These are phyloP conservation scores for Rotaria macrura DNA, from an alignment of 2,888 invertebrate species.

Conservation along the genomic window DNA sequence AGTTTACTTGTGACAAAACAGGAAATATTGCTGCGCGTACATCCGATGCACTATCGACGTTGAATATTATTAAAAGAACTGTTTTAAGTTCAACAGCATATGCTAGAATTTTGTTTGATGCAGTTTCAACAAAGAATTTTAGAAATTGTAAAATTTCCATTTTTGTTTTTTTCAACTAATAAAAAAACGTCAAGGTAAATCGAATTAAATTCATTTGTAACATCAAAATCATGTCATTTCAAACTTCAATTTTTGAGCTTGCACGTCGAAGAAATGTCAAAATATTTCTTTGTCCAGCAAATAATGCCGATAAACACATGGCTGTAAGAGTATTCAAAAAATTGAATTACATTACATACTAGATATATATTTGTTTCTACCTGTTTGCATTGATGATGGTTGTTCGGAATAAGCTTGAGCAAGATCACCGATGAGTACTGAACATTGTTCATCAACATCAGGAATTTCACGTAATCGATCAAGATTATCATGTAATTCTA, in stretches of 20 bases:
- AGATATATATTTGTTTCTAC: neutral
- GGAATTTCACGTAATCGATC: neutral
- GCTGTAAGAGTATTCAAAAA: neutral
- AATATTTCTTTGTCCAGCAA: constrained; percentile 26
- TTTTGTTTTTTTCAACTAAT: constrained; percentile 41
- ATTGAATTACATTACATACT: neutral
- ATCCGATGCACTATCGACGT: constrained; percentile 29
- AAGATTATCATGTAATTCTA: neutral
- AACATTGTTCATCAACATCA: neutral
- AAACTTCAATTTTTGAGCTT: constrained; percentile 25
- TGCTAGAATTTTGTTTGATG: constrained; percentile 40
- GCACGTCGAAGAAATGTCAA: constrained; percentile 31
- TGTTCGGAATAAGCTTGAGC: constrained; percentile 22
- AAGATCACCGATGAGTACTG: constrained; percentile 13
- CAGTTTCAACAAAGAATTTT: constrained; percentile 40
- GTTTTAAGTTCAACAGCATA: constrained; percentile 44
- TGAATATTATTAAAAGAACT: constrained; percentile 22
- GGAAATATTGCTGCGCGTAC: constrained; percentile 28
- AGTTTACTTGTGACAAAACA: constrained; percentile 23
- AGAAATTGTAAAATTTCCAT: constrained; percentile 41
- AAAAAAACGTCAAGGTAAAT: neutral
- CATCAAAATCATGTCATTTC: neutral
- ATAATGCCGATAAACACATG: constrained; percentile 30
- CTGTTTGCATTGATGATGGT: neutral
- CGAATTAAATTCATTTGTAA: no score